Base-by-base conservation (phyloP, 1,140 invertebrate genomes). In the Colletes gigas region DNA sequence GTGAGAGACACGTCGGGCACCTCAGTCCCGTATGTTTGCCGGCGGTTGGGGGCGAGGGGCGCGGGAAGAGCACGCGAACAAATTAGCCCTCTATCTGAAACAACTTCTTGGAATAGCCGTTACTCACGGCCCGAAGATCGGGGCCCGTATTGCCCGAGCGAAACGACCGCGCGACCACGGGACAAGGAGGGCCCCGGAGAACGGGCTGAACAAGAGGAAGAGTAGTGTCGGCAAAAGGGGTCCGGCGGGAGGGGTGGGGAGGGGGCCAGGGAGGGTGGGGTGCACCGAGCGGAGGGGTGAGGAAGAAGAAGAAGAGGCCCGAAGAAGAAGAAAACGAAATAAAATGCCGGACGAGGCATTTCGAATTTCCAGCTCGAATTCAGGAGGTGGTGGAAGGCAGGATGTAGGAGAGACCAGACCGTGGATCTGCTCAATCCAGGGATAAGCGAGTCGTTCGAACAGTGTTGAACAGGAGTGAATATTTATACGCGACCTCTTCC, bases 11-110 rank as follows among this genome's bases (percentile, higher is more conserved):
- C 69, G 50, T 74, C 68, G 82, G n/a, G 41, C 72, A 55, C 52
- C 57, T 72, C 83, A 59, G 71, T 79, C 83, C 79, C 71, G 78
- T 84, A 81, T 81, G 78, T 84, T 84, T 62, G 44, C 72, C 39
- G 59, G 71, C 50, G 41, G 21, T 47, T n/a, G 57, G 50, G 44
- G 12, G 9, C 17, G 44, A 30, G 71, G 63, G 55, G 39, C 54
- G 83, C 39, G 65, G 66, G 77, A 55, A 30, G 67, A 74, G 78
- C 88, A 89, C 88, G 88, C 85, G 90, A 91, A 92, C 91, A 91
- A 93, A 93, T 93, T 92, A 92, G 92, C 91, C 90, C 88, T 89
- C 91, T 92, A 92, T 92, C 91, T 92, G 91, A 93, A 93, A 93
- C 91, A 92, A 93, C 91, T 93, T 92, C 91, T 92, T 87, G 90